A percentile compares a stretch with the other conserved stretches of the same genome.
Evolutionary conservation across 2,113 vertebrate genomes (phyloP).

Genomic region (Hemiprocne comata): DNA sequence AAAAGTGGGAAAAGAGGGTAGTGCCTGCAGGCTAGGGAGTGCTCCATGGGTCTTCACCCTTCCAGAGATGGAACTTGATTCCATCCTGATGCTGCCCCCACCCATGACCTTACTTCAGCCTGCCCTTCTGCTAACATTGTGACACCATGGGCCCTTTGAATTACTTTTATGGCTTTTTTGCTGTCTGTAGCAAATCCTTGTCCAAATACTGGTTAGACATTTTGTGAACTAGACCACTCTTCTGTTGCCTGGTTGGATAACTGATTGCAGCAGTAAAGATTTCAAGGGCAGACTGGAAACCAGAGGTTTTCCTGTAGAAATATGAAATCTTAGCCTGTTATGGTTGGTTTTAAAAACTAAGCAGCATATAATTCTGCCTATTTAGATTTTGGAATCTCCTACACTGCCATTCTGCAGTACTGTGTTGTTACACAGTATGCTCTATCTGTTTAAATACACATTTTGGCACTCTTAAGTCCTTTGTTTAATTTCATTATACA

Average conservation of each 20-base stretch:
- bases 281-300: not conserved
- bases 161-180: not conserved
- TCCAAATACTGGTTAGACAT: not conserved
- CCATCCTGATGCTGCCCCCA: not conserved
- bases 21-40: not conserved
- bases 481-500: not conserved
- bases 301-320: not conserved
- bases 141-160: constrained; percentile 10
- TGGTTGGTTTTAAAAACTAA: not conserved
- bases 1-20: not conserved
- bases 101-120: not conserved
- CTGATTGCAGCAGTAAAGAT: not conserved
- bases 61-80: not conserved
- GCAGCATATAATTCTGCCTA: not conserved
- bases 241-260: not conserved
- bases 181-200: not conserved
- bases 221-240: not conserved
- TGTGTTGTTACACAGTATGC: not conserved
- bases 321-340: not conserved
- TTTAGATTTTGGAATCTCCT: not conserved
- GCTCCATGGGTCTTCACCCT: rapidly evolving
- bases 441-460: not conserved
- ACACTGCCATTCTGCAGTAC: rapidly evolving
- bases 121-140: not conserved
- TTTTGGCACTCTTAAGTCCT: not conserved